phyloP scores from a whole-genome alignment of 2,797 vertebrate genomes.

The Sternarchorhynchus goeldii region DNA sequence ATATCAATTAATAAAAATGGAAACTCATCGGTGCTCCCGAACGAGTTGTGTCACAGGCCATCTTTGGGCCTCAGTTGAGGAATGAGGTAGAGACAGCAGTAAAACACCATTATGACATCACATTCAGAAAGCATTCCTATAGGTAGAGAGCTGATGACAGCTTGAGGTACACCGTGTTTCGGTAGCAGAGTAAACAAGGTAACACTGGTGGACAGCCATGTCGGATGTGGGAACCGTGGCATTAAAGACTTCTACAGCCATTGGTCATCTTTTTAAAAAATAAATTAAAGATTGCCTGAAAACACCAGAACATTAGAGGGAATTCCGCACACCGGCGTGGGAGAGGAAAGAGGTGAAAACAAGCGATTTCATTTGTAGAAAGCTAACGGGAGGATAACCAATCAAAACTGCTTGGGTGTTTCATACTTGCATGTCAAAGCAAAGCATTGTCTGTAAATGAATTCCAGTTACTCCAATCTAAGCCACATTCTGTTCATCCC shows the following conservation, averaged over 20 bases:
- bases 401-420: background rate
- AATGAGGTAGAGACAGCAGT: conserved; percentile 25
- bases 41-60: conserved; percentile 20
- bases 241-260: background rate
- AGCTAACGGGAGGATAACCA: background rate
- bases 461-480: conserved; percentile 42
- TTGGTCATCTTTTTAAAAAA: background rate
- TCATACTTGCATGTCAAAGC: conserved; percentile 26
- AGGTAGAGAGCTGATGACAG: conserved; percentile 26
- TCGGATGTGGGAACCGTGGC: background rate
- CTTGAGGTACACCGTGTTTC: background rate
- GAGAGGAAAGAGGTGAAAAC: background rate
- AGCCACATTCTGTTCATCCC: conserved; percentile 36
- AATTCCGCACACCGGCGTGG: conserved; percentile 1
- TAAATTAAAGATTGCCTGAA: background rate
- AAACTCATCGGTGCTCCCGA: background rate
- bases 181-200: background rate
- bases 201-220: background rate
- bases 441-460: conserved; percentile 44
- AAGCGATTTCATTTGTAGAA: background rate
- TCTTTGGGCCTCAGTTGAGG: conserved; percentile 23
- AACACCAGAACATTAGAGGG: background rate
- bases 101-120: conserved; percentile 35
- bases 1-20: conserved; percentile 16
- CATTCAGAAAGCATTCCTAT: conserved; percentile 65